Evolutionary conservation across 2,888 invertebrate species (phyloP).

Genomic region (Eurytoma adleriae): DNA sequence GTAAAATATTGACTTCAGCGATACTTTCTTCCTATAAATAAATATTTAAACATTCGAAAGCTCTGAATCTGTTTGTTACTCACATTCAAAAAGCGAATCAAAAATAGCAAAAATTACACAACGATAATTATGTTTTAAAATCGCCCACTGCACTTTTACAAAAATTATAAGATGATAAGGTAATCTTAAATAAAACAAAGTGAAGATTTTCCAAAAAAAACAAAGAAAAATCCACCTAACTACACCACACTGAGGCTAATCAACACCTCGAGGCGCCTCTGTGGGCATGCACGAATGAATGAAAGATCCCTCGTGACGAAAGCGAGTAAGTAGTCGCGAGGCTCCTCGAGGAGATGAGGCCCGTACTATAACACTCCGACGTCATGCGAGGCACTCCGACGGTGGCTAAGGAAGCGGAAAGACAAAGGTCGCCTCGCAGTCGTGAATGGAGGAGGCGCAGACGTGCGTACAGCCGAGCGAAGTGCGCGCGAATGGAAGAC

Average conservation of each 20-base stretch:
- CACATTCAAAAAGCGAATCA: too few relatives aligned
- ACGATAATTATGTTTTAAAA: too few relatives aligned
- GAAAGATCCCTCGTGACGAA: constrained; percentile 45
- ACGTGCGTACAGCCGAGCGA: neutral
- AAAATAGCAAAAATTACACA: too few relatives aligned
- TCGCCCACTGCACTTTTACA: too few relatives aligned
- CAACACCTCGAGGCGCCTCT: neutral
- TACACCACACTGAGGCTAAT: neutral
- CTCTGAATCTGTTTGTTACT: too few relatives aligned
- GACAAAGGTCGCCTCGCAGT: constrained; percentile 43
- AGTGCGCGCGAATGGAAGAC: constrained; percentile 8
- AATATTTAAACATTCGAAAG: too few relatives aligned
- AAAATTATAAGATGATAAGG: too few relatives aligned
- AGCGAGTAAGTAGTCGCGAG: neutral
- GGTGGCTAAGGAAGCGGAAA: constrained; percentile 35
- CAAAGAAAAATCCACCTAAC: constrained; percentile 8
- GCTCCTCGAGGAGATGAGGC: neutral
- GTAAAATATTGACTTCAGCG: neutral
- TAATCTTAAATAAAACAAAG: neutral
- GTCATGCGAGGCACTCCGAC: neutral
- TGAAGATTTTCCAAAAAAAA: neutral
- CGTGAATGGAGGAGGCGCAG: constrained; percentile 29
- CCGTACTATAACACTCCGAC: neutral
- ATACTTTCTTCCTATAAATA: neutral
- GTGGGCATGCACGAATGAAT: constrained; percentile 27